These are phyloP conservation scores for Stenodema calcarata DNA, from an alignment of 2,888 invertebrate genomes.

Conservation along the genomic window DNA sequence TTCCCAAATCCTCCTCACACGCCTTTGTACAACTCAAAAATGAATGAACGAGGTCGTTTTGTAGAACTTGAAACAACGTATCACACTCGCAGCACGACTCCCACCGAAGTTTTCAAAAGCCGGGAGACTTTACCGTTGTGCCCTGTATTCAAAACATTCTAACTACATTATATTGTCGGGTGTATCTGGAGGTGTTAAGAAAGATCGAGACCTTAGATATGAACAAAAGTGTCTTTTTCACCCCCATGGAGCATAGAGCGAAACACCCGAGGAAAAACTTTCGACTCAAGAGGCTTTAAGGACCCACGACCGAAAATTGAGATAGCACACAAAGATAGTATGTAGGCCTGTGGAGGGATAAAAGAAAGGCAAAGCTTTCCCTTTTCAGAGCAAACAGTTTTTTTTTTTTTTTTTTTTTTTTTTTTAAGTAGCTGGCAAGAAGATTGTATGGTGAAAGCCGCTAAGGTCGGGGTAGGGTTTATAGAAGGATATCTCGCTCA, in stretches of 20 bases:
- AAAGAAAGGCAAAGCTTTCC: background rate
- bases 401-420: too few relatives aligned
- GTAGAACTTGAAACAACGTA: too few relatives aligned
- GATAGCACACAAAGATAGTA: conserved; percentile 41
- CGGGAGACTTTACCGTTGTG: too few relatives aligned
- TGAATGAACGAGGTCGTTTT: too few relatives aligned
- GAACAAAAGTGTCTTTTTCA: background rate
- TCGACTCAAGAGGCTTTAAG: conserved; percentile 9
- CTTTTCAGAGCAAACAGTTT: conserved; percentile 27
- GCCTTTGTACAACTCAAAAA: too few relatives aligned
- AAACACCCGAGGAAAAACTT: background rate
- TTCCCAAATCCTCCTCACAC: too few relatives aligned
- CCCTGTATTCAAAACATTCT: background rate
- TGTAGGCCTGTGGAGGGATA: background rate
- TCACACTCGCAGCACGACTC: too few relatives aligned
- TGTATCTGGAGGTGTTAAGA: background rate
- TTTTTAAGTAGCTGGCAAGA: conserved; percentile 3
- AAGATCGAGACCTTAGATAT: background rate
- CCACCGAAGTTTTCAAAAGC: too few relatives aligned
- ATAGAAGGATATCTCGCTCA: conserved; percentile 38
- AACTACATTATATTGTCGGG: background rate
- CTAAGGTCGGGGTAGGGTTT: background rate
- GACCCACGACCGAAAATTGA: conserved; percentile 34
- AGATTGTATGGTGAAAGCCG: background rate
- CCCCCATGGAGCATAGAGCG: background rate